Evolutionary conservation across 2,113 vertebrate species (phyloP).

Genomic region (Nothocercus julius): DNA sequence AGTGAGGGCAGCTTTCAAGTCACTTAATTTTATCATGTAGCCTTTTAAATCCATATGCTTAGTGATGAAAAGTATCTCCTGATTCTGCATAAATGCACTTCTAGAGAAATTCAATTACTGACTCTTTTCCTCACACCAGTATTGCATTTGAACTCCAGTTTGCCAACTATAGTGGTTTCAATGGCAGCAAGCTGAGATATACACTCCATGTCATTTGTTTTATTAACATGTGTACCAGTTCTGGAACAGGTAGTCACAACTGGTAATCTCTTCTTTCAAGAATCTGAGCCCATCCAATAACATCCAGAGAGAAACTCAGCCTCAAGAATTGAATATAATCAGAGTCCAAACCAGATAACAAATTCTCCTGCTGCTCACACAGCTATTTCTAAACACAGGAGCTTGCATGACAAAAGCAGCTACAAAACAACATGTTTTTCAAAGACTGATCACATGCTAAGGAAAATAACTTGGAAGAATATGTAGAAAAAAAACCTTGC

Average conservation of each 20-base stretch:
- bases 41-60: background rate
- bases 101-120: background rate
- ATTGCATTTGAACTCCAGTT: background rate
- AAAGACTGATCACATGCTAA: background rate
- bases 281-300: background rate
- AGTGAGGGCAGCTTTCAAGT: background rate
- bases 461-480: constrained; percentile 28
- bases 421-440: constrained; percentile 10
- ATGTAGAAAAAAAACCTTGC: background rate
- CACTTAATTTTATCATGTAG: background rate
- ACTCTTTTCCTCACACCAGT: background rate
- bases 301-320: constrained; percentile 11
- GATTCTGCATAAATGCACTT: background rate
- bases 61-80: background rate
- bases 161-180: background rate
- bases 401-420: background rate
- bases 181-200: background rate
- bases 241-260: background rate
- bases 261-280: constrained; percentile 1
- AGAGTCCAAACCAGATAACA: constrained; percentile 16
- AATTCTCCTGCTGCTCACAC: constrained; percentile 39
- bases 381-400: constrained; percentile 26
- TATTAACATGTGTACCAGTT: background rate
- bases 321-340: constrained; percentile 27
- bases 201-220: background rate